These are phyloP conservation scores for Redunca redunca DNA, from an alignment of 2,113 vertebrate genomes.

Conservation along the genomic window DNA sequence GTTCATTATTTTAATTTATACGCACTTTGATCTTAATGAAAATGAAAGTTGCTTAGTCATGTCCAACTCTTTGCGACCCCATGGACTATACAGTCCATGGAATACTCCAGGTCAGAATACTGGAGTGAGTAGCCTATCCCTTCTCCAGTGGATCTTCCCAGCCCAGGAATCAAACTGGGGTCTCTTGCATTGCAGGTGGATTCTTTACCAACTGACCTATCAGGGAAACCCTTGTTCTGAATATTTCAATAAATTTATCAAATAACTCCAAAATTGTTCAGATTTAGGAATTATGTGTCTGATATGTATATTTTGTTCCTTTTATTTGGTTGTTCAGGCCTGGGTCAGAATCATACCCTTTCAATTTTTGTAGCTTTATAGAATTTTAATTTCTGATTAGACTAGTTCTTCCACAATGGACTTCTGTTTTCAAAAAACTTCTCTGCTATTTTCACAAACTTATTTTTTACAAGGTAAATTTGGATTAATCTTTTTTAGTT, in stretches of 20 bases:
- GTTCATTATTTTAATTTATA: background rate
- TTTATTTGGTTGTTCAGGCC: background rate
- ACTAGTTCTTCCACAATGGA: background rate
- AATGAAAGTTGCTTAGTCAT: background rate
- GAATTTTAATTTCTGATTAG: conserved; percentile 40
- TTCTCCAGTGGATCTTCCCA: background rate
- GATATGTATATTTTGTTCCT: background rate
- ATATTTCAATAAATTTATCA: background rate
- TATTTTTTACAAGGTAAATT: conserved; percentile 20
- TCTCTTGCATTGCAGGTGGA: background rate
- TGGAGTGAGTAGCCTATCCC: background rate
- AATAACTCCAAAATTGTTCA: background rate
- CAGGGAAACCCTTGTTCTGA: background rate
- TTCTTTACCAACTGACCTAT: background rate
- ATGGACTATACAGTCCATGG: background rate
- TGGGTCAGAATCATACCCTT: background rate
- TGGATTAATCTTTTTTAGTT: conserved; percentile 12
- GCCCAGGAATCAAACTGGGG: background rate
- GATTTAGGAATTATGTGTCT: background rate
- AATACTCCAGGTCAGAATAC: background rate
- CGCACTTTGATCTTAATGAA: background rate
- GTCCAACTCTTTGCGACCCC: background rate
- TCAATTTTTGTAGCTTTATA: background rate
- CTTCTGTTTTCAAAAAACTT: conserved; percentile 43
- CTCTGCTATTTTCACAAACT: conserved; percentile 21